Conservation (phyloP, 2,888 invertebrate species). For the Tuberolachnus salignus region DNA sequence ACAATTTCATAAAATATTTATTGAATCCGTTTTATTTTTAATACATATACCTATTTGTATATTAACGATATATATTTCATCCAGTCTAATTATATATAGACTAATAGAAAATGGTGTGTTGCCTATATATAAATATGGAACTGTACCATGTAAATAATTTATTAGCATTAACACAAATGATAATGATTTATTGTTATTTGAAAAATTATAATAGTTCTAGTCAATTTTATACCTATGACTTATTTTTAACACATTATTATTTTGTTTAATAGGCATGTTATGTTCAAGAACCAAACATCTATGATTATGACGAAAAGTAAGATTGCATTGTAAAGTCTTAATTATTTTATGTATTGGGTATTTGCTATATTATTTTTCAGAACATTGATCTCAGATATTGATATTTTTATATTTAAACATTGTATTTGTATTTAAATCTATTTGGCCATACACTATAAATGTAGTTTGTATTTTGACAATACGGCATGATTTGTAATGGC, state of each 20-base stretch:
- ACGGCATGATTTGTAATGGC: background rate
- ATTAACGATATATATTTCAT: too few relatives aligned
- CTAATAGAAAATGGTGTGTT: too few relatives aligned
- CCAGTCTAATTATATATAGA: too few relatives aligned
- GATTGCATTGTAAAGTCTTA: conserved; percentile 22
- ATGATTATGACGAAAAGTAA: conserved; percentile 55
- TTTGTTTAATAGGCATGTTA: conserved; percentile 40
- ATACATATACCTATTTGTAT: too few relatives aligned
- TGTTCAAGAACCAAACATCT: conserved; percentile 54
- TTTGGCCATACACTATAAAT: background rate
- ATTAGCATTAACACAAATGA: too few relatives aligned
- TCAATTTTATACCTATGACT: background rate
- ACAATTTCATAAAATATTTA: too few relatives aligned
- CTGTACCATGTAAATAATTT: too few relatives aligned
- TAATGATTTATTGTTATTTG: background rate
- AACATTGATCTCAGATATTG: background rate
- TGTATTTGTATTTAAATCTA: background rate
- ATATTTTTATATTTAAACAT: background rate
- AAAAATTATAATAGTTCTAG: background rate
- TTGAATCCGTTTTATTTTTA: too few relatives aligned
- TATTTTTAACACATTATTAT: background rate
- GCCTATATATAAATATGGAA: too few relatives aligned
- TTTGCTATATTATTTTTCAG: background rate
- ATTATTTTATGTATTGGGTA: conserved; percentile 43
- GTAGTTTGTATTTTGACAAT: background rate